phyloP scores from a whole-genome alignment of 2,888 invertebrate genomes.

The Slavum lentiscoides region DNA sequence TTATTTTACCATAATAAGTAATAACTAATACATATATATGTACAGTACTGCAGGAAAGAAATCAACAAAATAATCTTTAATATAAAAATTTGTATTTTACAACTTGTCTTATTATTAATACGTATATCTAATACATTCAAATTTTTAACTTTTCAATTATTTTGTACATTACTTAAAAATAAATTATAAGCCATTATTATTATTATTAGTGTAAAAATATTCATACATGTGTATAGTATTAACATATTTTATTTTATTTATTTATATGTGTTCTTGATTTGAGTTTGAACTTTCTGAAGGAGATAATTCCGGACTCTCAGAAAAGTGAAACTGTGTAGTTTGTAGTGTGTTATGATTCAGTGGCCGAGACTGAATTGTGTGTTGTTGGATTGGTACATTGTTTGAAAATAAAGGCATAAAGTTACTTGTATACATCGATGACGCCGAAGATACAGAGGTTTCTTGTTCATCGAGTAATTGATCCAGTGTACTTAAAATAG shows the following conservation, averaged over 20 bases:
- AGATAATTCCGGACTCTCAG: neutral
- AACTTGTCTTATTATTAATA: neutral
- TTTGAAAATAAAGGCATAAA: too few relatives aligned
- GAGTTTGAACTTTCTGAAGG: conserved; percentile 10
- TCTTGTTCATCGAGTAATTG: conserved; percentile 8
- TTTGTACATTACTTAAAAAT: too few relatives aligned
- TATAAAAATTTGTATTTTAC: neutral
- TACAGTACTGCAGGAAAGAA: too few relatives aligned
- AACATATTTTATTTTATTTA: too few relatives aligned
- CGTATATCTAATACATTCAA: too few relatives aligned
- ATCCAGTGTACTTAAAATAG: conserved; percentile 12
- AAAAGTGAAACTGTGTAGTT: neutral
- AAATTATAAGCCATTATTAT: too few relatives aligned
- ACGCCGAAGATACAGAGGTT: neutral
- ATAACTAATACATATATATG: too few relatives aligned
- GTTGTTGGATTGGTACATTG: neutral
- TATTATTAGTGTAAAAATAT: neutral
- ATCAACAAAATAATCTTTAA: neutral
- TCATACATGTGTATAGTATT: too few relatives aligned
- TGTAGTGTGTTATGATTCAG: neutral
- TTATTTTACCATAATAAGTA: conserved; percentile 1
- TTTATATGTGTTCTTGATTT: neutral
- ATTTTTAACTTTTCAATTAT: too few relatives aligned
- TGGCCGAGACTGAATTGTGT: neutral
- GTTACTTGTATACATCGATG: too few relatives aligned